Conservation (phyloP, 2,113 vertebrate species). For the Chaetops frenatus region DNA sequence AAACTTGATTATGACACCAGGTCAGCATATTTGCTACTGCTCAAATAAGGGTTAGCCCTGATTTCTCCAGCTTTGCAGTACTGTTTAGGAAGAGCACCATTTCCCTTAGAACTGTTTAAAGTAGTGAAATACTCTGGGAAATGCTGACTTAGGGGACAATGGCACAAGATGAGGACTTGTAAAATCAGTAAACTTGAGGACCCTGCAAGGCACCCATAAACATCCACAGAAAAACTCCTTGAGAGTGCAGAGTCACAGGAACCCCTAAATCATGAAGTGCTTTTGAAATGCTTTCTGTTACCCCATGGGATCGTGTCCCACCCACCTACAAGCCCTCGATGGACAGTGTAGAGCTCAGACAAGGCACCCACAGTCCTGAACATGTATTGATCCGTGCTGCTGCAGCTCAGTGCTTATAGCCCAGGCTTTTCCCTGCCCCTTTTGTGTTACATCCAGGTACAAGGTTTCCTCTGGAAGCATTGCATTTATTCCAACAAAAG, state of each 20-base stretch:
- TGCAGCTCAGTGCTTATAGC: not conserved
- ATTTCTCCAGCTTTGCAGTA: not conserved
- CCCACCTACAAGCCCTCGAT: not conserved
- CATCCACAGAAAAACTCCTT: not conserved
- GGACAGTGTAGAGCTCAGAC: not conserved
- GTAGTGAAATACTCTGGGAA: not conserved
- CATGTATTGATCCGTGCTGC: not conserved
- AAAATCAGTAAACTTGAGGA: not conserved
- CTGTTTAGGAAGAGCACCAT: not conserved
- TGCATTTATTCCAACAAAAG: not conserved
- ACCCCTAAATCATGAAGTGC: not conserved
- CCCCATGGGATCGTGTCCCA: rapidly evolving
- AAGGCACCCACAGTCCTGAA: not conserved
- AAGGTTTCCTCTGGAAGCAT: not conserved
- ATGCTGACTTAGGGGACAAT: not conserved
- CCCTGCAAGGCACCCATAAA: not conserved
- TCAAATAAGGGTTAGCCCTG: not conserved
- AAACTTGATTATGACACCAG: not conserved
- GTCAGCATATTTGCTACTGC: not conserved
- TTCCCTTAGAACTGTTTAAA: not conserved
- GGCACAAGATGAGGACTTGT: not conserved
- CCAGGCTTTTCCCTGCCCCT: not conserved
- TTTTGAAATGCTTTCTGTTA: not conserved
- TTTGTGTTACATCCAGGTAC: not conserved
- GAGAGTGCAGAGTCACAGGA: not conserved